Evolutionary conservation across 2,113 vertebrate genomes (phyloP).

Genomic region (Myotis yumanensis): DNA sequence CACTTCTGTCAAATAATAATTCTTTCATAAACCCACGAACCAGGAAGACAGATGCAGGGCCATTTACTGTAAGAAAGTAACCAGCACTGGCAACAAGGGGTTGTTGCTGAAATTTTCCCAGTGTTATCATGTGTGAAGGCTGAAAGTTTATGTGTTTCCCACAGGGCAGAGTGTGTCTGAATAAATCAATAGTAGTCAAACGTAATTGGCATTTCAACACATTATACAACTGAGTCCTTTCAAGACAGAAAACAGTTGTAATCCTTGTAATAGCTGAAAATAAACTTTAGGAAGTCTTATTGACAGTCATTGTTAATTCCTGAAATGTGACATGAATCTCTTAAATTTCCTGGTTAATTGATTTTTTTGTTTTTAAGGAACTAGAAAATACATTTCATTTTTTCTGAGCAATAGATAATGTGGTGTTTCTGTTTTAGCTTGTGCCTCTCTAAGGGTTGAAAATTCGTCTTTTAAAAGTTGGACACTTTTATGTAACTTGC

Average conservation of each 20-base stretch:
- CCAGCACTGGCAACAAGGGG: constrained; percentile 58
- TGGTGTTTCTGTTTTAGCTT: constrained; percentile 34
- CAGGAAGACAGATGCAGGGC: constrained; percentile 51
- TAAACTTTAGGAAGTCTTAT: constrained; percentile 40
- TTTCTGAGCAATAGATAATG: constrained; percentile 22
- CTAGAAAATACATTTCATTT: constrained; percentile 42
- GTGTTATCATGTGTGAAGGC: constrained; percentile 72
- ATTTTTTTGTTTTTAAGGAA: constrained; percentile 48
- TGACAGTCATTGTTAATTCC: constrained; percentile 35
- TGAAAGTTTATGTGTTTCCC: constrained; percentile 79
- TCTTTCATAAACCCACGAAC: constrained; percentile 44
- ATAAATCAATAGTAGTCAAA: constrained; percentile 76
- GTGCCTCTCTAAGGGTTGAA: background rate
- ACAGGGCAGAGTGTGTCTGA: constrained; percentile 69
- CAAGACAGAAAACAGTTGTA: constrained; percentile 25
- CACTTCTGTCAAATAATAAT: constrained; percentile 34
- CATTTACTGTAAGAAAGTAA: constrained; percentile 66
- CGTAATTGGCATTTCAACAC: constrained; percentile 57
- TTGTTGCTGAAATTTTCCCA: constrained; percentile 72
- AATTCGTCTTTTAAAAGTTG: constrained; percentile 20
- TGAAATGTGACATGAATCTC: constrained; percentile 16
- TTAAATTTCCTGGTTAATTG: constrained; percentile 20
- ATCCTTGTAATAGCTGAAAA: constrained; percentile 28
- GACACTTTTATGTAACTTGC: background rate
- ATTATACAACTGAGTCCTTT: constrained; percentile 12